A percentile compares a stretch with the other conserved stretches of the same genome.
These are phyloP conservation scores for Plebejus anna DNA, from an alignment of 2,888 invertebrate genomes.

Conservation along the genomic window DNA sequence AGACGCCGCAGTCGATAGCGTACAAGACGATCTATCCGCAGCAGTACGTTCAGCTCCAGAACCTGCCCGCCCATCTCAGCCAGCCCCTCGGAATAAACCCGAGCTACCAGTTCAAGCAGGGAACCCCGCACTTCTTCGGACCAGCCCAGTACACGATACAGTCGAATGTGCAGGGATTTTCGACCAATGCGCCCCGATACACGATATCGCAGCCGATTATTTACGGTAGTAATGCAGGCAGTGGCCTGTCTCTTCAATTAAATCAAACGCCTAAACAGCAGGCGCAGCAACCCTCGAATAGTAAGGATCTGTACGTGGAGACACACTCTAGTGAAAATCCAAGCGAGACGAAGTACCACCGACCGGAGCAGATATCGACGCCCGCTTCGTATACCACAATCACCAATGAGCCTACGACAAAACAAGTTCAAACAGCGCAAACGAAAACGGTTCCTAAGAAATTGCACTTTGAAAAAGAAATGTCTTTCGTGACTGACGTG, in stretches of 20 bases:
- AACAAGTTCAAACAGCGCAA: constrained; percentile 38
- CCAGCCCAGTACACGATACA: constrained; percentile 52
- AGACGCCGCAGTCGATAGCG: constrained; percentile 53
- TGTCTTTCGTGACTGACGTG: constrained; percentile 53
- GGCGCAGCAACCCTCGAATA: constrained; percentile 51
- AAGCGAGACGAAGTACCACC: constrained; percentile 49
- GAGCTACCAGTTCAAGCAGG: constrained; percentile 51
- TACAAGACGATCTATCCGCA: constrained; percentile 62
- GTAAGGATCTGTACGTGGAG: constrained; percentile 51
- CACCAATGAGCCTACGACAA: constrained; percentile 34
- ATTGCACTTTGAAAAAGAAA: constrained; percentile 44
- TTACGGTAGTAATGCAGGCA: constrained; percentile 51
- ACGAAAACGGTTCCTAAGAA: constrained; percentile 38
- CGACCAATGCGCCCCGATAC: constrained; percentile 47
- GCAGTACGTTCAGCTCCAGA: constrained; percentile 65
- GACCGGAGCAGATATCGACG: constrained; percentile 39
- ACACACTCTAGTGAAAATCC: constrained; percentile 44
- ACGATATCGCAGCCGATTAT: constrained; percentile 49
- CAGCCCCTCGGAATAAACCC: constrained; percentile 61
- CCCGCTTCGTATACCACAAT: constrained; percentile 22
- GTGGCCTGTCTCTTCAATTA: constrained; percentile 39
- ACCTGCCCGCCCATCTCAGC: constrained; percentile 63
- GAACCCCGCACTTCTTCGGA: constrained; percentile 52
- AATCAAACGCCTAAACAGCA: constrained; percentile 40
- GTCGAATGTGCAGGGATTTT: constrained; percentile 49